phyloP scores from a whole-genome alignment of 2,797 vertebrate genomes.

The Tamandua tetradactyla region DNA sequence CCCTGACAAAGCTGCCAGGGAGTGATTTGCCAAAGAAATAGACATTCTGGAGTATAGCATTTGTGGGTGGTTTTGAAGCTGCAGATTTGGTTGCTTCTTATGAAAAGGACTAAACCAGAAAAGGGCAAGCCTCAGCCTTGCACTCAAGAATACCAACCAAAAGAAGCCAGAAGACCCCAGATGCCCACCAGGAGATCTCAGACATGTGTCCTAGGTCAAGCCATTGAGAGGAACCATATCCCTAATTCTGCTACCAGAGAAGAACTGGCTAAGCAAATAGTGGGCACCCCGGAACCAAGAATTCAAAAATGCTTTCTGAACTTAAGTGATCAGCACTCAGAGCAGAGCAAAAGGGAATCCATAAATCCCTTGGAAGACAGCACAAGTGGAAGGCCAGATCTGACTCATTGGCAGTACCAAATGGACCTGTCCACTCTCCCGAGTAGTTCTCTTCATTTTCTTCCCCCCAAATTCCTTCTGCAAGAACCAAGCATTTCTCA shows the following conservation, averaged over 20 bases:
- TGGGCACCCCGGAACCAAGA: not conserved
- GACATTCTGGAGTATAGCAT: no score
- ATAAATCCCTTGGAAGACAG: not conserved
- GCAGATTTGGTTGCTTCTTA: not conserved
- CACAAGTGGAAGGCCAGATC: not conserved
- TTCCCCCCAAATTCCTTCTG: not conserved
- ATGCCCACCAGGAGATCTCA: not conserved
- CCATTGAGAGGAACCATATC: not conserved
- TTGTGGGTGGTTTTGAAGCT: constrained; percentile 53
- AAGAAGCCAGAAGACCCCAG: not conserved
- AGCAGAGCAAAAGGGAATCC: not conserved
- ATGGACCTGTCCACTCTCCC: not conserved
- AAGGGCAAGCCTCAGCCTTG: not conserved
- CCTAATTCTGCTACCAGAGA: not conserved
- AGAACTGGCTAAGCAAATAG: not conserved
- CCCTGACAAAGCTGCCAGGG: no score
- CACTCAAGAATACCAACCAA: not conserved
- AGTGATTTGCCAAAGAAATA: no score
- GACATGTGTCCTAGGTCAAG: not conserved
- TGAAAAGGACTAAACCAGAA: not conserved
- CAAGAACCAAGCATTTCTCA: not conserved
- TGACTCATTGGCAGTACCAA: not conserved
- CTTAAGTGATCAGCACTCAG: not conserved
- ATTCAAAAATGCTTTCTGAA: not conserved
- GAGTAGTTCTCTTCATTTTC: not conserved